Evolutionary conservation across 1,140 invertebrate genomes (phyloP), one percentile per base, ranked within the genome.

Genomic region (Heliconius hewitsoni): DNA sequence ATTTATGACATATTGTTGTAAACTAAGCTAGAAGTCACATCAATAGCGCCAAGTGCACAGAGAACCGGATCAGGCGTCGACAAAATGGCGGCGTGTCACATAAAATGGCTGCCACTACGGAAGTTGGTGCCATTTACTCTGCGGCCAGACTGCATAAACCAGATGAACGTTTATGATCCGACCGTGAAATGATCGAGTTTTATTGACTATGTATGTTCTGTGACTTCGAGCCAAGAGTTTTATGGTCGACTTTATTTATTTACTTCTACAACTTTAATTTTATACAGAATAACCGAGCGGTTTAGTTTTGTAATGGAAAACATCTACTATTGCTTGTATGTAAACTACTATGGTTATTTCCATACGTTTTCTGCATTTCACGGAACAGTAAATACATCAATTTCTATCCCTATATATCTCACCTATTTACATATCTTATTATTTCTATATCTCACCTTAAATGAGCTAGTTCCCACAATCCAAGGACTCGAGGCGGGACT

Each of bases 401-500:
- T 19, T 19, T 52, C 50, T 52, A 19, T 52, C 4, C 2, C 18
- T 52, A 19, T 6, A 19, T 52, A 52, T 34, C 4, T 70, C 9
- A 70, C 5, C 6, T 55, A 0, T 55, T 23, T n/a, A 4, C 8
- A 70, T 70, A 70, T 70, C 11, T n/a, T 9, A 70, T 9, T 70
- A 9, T 23, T 0, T 74, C n/a, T 73, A 39, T 9, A 74, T 34
- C 78, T 87, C 82, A 96, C 96, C 97, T 96, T 23, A 98, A 95
- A 90, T 98, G 96, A 6, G 95, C 96, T 13, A 98, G 95, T 84
- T 97, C 96, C 98, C 98, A 98, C 39, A 96, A 95, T 3, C 97
- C 96, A 3, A 97, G 93, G 0, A 98, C 93, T 86, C 96, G 95
- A 0, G 98, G 98, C 0, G 98, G 98, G 0, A 97, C 96, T 1